These are phyloP conservation scores for Leucosticte australis DNA, from an alignment of 2,113 vertebrate species.

Conservation along the genomic window DNA sequence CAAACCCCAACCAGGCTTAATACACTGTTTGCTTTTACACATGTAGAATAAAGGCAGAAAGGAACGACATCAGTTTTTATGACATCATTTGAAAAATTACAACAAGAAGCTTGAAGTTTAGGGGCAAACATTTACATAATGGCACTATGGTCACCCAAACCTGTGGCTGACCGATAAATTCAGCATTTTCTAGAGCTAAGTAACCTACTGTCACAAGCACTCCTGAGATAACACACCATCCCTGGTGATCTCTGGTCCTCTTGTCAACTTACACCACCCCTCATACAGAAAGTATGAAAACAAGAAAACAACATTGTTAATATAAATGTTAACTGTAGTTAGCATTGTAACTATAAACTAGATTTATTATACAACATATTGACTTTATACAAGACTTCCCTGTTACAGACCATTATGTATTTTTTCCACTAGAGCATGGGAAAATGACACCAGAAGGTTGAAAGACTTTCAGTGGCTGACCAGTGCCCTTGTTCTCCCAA, in stretches of 20 bases:
- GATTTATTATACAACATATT: not conserved
- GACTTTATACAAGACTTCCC: not conserved
- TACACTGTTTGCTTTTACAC: not conserved
- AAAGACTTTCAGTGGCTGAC: not conserved
- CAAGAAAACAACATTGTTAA: not conserved
- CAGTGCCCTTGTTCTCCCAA: not conserved
- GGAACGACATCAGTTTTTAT: not conserved
- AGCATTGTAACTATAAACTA: not conserved
- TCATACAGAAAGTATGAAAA: not conserved
- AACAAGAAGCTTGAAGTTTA: not conserved
- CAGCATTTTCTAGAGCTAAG: not conserved
- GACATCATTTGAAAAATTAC: not conserved
- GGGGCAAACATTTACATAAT: not conserved
- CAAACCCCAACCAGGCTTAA: not conserved
- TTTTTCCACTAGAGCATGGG: not conserved
- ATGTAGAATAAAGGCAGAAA: not conserved
- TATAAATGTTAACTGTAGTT: not conserved
- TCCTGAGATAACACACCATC: not conserved
- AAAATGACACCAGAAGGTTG: not conserved
- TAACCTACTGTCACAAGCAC: not conserved
- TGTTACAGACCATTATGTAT: not conserved
- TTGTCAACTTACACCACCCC: not conserved
- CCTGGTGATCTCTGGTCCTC: not conserved
- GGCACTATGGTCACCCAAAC: not conserved
- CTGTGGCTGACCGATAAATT: not conserved